Evolutionary conservation across 2,113 vertebrate species (phyloP).

Genomic region (Nothocercus nigrocapillus): DNA sequence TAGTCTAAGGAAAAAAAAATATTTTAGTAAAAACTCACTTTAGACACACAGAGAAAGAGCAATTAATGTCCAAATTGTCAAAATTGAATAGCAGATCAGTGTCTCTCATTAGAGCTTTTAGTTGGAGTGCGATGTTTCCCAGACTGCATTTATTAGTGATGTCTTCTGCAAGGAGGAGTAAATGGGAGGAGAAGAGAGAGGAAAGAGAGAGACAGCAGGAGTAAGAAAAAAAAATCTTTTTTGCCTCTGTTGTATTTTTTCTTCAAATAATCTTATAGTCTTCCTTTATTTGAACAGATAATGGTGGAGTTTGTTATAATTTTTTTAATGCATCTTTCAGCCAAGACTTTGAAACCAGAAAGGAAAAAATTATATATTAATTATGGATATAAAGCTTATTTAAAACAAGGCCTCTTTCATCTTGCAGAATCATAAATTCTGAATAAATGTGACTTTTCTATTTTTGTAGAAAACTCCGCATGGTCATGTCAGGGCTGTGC

Average conservation of each 20-base stretch:
- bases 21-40: conserved; percentile 17
- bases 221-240: background rate
- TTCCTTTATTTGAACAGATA: conserved; percentile 10
- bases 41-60: background rate
- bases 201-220: background rate
- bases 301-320: background rate
- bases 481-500: background rate
- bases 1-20: background rate
- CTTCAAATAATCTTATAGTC: background rate
- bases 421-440: background rate
- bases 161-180: background rate
- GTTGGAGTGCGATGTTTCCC: background rate
- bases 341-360: background rate
- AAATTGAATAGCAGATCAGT: background rate
- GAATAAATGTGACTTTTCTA: background rate
- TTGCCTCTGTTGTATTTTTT: background rate
- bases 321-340: background rate
- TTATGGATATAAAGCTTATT: background rate
- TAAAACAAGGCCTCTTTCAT: background rate
- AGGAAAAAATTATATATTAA: background rate
- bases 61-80: background rate
- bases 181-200: background rate
- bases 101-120: background rate
- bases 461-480: background rate
- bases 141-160: background rate